Conservation (phyloP, 2,113 vertebrate species). For the Oryzias celebensis region DNA sequence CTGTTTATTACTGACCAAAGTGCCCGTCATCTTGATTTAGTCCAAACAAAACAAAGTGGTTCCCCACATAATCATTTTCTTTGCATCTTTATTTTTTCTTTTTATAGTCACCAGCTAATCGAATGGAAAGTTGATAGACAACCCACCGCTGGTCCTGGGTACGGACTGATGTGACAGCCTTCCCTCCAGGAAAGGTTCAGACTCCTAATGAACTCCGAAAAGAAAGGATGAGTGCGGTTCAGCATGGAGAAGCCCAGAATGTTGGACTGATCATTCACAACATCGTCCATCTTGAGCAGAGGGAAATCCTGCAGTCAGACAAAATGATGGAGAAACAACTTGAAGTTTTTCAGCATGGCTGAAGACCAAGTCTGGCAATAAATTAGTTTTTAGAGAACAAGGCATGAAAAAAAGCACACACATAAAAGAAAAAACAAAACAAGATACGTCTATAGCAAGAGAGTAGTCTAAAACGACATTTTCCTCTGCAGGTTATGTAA, state of each 20-base stretch:
- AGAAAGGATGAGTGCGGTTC: slow-evolving; percentile 86
- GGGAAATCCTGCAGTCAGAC: slow-evolving; percentile 82
- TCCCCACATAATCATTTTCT: too few relatives aligned
- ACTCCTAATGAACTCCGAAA: slow-evolving; percentile 87
- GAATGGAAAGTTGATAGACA: too few relatives aligned
- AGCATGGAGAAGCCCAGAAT: slow-evolving; percentile 91
- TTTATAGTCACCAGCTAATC: too few relatives aligned
- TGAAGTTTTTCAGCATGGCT: neutral
- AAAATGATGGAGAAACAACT: neutral
- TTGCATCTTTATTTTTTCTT: too few relatives aligned
- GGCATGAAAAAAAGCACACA: neutral
- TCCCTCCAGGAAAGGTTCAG: slow-evolving; percentile 92
- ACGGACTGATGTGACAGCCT: slow-evolving; percentile 80
- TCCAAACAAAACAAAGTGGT: too few relatives aligned
- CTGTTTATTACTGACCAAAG: too few relatives aligned
- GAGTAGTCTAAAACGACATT: neutral
- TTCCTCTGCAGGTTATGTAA: slow-evolving; percentile 16
- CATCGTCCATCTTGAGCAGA: slow-evolving; percentile 81
- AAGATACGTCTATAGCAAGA: neutral
- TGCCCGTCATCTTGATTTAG: too few relatives aligned
- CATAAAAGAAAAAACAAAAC: neutral
- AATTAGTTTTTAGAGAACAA: neutral
- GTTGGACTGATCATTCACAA: slow-evolving; percentile 85
- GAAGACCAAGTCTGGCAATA: too few relatives aligned
- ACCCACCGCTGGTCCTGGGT: slow-evolving; percentile 69